phyloP scores from a whole-genome alignment of 2,113 vertebrate species.

The Aplodontia rufa region DNA sequence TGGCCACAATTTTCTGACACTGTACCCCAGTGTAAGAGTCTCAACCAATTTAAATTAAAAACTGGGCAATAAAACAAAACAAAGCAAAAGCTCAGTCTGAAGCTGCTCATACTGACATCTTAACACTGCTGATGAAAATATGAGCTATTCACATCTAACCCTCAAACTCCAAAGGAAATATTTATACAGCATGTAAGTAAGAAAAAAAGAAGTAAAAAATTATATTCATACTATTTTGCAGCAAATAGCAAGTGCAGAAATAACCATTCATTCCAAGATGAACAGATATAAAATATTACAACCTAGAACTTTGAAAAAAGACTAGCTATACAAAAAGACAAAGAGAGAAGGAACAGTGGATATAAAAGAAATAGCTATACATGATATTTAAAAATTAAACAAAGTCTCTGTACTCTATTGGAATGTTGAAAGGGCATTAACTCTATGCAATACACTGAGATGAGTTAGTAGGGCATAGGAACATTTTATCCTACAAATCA shows the following conservation, averaged over 20 bases:
- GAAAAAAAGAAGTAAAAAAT: not conserved
- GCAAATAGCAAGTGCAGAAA: not conserved
- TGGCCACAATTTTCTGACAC: not conserved
- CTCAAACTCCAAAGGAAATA: not conserved
- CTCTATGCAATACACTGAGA: not conserved
- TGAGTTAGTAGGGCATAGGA: not conserved
- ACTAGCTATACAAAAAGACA: not conserved
- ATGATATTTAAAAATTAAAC: not conserved
- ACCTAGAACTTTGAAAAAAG: not conserved
- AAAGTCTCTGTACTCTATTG: not conserved
- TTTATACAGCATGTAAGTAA: not conserved
- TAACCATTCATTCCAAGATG: not conserved
- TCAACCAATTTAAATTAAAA: not conserved
- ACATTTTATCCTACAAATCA: slow-evolving; percentile 20
- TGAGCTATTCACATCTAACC: not conserved
- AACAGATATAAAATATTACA: not conserved
- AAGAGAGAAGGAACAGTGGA: not conserved
- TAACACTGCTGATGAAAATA: not conserved
- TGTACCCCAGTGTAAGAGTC: not conserved
- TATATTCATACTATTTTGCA: not conserved
- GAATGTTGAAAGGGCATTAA: not conserved
- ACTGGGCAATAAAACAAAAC: not conserved
- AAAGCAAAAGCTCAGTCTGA: not conserved
- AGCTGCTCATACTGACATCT: not conserved
- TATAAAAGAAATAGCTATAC: not conserved